Conservation (phyloP, 1,140 invertebrate species). For the Drosophila lacertosa region DNA sequence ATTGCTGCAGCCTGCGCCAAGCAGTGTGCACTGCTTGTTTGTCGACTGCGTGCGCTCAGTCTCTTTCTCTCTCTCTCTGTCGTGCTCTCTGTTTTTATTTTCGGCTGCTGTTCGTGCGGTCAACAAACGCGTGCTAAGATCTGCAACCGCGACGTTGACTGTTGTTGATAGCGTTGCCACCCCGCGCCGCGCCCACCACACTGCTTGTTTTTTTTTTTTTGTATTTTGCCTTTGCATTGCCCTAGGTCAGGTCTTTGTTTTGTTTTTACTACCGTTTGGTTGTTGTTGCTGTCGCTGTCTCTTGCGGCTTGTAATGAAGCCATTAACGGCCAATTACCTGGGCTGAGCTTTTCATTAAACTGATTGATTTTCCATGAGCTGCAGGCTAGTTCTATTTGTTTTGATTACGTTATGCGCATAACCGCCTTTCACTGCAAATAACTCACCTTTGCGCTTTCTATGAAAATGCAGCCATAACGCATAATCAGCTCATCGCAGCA, state of each 20-base stretch:
- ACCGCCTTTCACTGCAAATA: slow-evolving; percentile 25
- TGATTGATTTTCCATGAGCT: slow-evolving; percentile 49
- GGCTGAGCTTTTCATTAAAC: slow-evolving; percentile 55
- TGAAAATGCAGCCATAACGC: slow-evolving; percentile 49
- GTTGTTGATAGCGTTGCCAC: slow-evolving; percentile 16
- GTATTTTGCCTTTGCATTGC: slow-evolving; percentile 56
- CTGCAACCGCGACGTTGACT: slow-evolving; percentile 17
- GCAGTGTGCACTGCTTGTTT: slow-evolving; percentile 54
- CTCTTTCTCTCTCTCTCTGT: background rate
- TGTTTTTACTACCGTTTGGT: slow-evolving; percentile 50
- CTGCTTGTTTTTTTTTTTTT: slow-evolving; percentile 12
- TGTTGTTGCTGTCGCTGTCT: slow-evolving; percentile 29
- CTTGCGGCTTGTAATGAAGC: slow-evolving; percentile 68
- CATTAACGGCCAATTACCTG: slow-evolving; percentile 72
- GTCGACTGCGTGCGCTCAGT: slow-evolving; percentile 7
- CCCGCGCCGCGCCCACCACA: background rate
- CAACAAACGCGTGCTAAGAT: slow-evolving; percentile 61
- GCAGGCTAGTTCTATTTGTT: slow-evolving; percentile 29
- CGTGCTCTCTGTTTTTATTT: slow-evolving; percentile 11
- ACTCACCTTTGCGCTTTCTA: slow-evolving; percentile 50
- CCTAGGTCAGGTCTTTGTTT: slow-evolving; percentile 71
- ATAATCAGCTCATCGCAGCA: slow-evolving; percentile 45
- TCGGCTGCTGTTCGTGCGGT: slow-evolving; percentile 25
- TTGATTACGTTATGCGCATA: slow-evolving; percentile 11
- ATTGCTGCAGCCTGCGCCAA: slow-evolving; percentile 40